Evolutionary conservation across 2,888 invertebrate species (phyloP), one percentile per base, ranked within the genome.

Genomic region (Rhyacophila evoluta): DNA sequence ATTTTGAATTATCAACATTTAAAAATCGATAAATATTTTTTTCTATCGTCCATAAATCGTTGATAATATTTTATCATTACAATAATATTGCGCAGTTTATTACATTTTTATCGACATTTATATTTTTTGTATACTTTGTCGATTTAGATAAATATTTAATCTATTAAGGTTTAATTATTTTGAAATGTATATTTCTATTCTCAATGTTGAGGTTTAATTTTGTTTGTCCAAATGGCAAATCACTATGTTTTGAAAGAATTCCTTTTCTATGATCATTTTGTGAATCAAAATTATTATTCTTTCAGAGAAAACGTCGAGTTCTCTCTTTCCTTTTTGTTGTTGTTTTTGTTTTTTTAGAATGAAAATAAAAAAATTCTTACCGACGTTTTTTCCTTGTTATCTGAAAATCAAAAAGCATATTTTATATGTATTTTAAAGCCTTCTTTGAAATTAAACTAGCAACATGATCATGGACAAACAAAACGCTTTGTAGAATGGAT

Each of bases 261-360:
- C 79, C 75, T 68, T 70, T 75, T 78, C 75, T 78, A 78, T 83
- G 78, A 81, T 81, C 70, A 81, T 80, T 29, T 79, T 79, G 74
- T 81, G 39, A 68, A 37, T 68, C 37, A 2, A 36, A 74, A 29
- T 27, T 67, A 74, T 27, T 12, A 29, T 69, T 69, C 69, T 69
- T 69, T 33, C 6, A 27, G 28, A n/a, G n/a, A 12, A 25, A 69
- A 69, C 69, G 28, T 79, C 80, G 28, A 74, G 80, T 82, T 55
- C 83, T 67, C 69, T 76, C 76, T 74, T n/a, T 74, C 80, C 78
- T 69, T 39, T 75, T 75, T 71, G 69, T 70, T 25, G 69, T 70
- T 25, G 33, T 37, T 72, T 36, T 37, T 19, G 12, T 72, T 11
- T 37, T 37, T 72, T 38, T 12, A n/a, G 15, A 11, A 70, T 6